These are phyloP conservation scores for Phlogophora meticulosa DNA, from an alignment of 2,888 invertebrate genomes.

Conservation along the genomic window DNA sequence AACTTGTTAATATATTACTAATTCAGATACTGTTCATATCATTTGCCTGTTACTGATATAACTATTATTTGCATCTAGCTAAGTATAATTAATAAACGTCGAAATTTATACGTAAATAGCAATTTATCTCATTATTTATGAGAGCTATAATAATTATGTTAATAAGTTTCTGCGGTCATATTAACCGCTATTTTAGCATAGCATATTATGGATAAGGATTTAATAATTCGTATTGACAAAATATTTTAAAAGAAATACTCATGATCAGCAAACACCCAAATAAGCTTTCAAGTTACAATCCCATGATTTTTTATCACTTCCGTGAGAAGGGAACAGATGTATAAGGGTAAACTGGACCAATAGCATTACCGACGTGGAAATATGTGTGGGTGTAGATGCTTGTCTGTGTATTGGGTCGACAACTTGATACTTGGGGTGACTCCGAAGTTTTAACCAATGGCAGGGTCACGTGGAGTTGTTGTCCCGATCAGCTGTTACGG, in stretches of 20 bases:
- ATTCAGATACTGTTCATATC: conserved; percentile 25
- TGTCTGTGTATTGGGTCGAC: conserved; percentile 45
- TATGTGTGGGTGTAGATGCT: conserved; percentile 30
- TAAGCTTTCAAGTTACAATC: conserved; percentile 22
- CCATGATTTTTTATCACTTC: conserved; percentile 52
- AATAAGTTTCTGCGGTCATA: background rate
- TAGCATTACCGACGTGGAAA: conserved; percentile 9
- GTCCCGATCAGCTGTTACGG: conserved; percentile 84
- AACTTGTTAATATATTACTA: conserved; percentile 11
- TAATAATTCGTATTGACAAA: background rate
- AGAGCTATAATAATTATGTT: background rate
- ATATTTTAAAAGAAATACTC: background rate
- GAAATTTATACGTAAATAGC: background rate
- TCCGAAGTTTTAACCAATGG: conserved; percentile 72
- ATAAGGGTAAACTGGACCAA: conserved; percentile 44
- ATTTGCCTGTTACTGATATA: conserved; percentile 4
- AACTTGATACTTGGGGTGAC: conserved; percentile 67
- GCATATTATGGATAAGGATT: background rate
- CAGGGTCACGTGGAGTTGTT: conserved; percentile 78
- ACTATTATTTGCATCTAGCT: conserved; percentile 1
- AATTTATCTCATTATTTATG: conserved; percentile 18
- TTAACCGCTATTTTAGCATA: background rate
- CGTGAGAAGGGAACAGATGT: conserved; percentile 51
- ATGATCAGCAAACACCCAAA: conserved; percentile 7
- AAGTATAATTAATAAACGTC: conserved; percentile 1